Evolutionary conservation across 2,888 invertebrate genomes (phyloP).

Genomic region (Dastarcus helophoroides): DNA sequence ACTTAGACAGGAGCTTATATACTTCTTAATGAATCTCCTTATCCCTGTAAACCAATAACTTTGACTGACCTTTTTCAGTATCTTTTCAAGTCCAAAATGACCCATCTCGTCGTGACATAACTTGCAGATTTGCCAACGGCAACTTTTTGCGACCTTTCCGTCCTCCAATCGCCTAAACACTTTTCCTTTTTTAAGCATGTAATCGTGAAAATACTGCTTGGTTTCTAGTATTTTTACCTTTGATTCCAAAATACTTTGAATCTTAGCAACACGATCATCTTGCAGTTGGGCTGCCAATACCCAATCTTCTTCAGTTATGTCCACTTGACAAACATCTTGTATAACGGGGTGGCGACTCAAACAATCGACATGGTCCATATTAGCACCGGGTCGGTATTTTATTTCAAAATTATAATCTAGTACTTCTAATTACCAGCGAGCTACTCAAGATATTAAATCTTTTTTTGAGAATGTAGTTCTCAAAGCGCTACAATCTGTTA

Average conservation of each 20-base stretch:
- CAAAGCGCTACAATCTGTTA: conserved; percentile 19
- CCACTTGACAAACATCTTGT: conserved; percentile 7
- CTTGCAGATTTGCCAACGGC: no score
- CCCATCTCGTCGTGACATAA: no score
- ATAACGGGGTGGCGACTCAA: conserved; percentile 10
- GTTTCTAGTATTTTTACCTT: conserved; percentile 9
- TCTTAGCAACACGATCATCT: no score
- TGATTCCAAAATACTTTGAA: no score
- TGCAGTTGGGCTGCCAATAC: conserved; percentile 8
- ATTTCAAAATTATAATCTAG: conserved; percentile 15
- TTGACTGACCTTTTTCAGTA: no score
- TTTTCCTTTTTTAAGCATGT: conserved; percentile 3
- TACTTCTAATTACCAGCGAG: conserved; percentile 14
- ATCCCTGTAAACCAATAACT: no score
- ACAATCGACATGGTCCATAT: conserved; percentile 12
- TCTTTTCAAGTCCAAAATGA: no score
- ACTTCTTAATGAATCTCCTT: no score
- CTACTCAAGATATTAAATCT: conserved; percentile 14
- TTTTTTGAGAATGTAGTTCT: conserved; percentile 13
- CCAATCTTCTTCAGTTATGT: conserved; percentile 8
- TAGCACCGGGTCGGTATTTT: conserved; percentile 11
- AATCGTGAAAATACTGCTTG: conserved; percentile 5
- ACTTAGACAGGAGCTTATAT: no score
- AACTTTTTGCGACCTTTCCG: no score
- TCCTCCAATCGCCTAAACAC: no score